phyloP scores from a whole-genome alignment of 2,113 vertebrate genomes.

The Epinephelus cyanopodus region DNA sequence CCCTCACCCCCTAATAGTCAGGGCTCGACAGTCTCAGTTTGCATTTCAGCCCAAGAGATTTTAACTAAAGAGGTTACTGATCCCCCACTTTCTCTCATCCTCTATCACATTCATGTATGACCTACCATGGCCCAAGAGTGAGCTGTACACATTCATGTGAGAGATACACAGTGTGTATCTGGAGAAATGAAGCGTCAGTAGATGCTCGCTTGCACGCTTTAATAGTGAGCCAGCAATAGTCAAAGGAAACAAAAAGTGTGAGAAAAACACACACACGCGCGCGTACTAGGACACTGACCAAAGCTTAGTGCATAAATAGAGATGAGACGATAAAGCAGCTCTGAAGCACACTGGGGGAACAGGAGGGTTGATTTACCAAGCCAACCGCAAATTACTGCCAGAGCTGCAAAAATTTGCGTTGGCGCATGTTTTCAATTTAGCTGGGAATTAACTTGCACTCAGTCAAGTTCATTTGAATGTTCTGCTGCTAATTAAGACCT shows the following conservation, averaged over 20 bases:
- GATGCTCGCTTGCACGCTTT: constrained; percentile 45
- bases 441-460: constrained; percentile 16
- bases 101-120: constrained; percentile 35
- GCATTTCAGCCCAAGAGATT: constrained; percentile 39
- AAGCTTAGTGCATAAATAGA: constrained; percentile 42
- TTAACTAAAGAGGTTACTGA: constrained; percentile 54
- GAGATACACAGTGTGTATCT: constrained; percentile 16
- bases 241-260: constrained; percentile 28
- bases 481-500: constrained; percentile 25
- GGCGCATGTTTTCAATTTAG: constrained; percentile 29
- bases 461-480: constrained; percentile 22
- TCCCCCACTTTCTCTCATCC: constrained; percentile 25
- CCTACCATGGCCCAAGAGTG: constrained; percentile 27
- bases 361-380: constrained; percentile 29
- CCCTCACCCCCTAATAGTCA: not conserved
- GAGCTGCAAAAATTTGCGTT: constrained; percentile 9
- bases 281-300: constrained; percentile 20
- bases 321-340: constrained; percentile 62
- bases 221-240: constrained; percentile 31
- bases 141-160: not conserved
- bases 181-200: constrained; percentile 47
- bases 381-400: constrained; percentile 18
- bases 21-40: constrained; percentile 25
- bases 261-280: not conserved
- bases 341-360: constrained; percentile 18